Base-by-base conservation (phyloP, 2,113 vertebrate species). In the Sula dactylatra region DNA sequence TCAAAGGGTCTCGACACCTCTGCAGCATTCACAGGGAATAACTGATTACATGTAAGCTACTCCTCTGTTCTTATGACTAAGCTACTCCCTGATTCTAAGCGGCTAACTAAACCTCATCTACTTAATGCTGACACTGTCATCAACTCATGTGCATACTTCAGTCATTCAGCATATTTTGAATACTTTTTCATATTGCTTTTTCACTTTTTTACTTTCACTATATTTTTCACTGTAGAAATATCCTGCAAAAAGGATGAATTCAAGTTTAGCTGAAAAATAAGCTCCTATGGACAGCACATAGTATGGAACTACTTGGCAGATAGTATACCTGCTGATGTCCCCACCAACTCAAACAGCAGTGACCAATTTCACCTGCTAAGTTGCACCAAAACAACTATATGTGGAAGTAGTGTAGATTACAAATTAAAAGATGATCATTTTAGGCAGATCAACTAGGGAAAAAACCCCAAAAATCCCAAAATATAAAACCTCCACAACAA, bases 71-170 rank as follows among this genome's bases (percentile, higher is more conserved):
- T 52, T 67, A 26, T 26, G 20, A 38, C 42, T 62, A 78, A 82
- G 27, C 10, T 86, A 69, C 16, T 58, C 38, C 13, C 5, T 36
- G 6, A 62, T 76, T 85, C 79, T 62, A 59, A 44, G 32, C 15
- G 15, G 9, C n/a, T 56, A 82, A 85, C 20, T 81, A 72, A 73
- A 82, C 22, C 6, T 64, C 4, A 2, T 27, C 74, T 82, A 54
- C 32, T 52, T 72, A 56, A 56, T 12, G 24, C 27, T 81, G 40
- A 85, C 27, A 13, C 14, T 64, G 10, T 14, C 85, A 21, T 86
- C 34, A 58, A 5, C 16, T 32, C 7, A 27, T 0, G 0, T 38
- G 5, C 24, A 18, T 42, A 50, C 11, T 65, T 77, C 31, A 82
- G 29, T 65, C 19, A 71, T 55, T 45, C 32, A 71, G 19, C 4